Evolutionary conservation across 2,888 invertebrate genomes (phyloP), one percentile per base, ranked within the genome.

Genomic region (Metallyticus violacea): DNA sequence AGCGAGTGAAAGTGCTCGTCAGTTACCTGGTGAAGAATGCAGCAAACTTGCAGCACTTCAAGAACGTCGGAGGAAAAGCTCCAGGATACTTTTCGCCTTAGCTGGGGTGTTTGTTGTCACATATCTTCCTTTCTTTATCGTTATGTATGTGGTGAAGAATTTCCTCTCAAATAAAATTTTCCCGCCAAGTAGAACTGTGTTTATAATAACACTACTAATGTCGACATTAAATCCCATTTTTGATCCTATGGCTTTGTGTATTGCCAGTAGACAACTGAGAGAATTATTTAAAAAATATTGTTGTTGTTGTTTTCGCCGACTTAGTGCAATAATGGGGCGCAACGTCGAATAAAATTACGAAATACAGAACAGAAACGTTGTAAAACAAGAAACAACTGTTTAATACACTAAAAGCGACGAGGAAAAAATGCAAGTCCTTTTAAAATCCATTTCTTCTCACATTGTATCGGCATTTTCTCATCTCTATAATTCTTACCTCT

Each of bases 291-390:
- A 15, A 2, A 62, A 62, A 15, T 15, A 62, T 22, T 62, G 40
- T 7, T 62, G 15, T 62, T 15, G 40, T 4, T 62, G 1, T 15
- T 1, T 2, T 62, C 22, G 2, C 22, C 15, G 2, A 62, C 9
- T 22, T 2, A 1, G 15, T 15, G 15, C 40, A n/a, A n/a, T n/a
- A n/a, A n/a, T n/a, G n/a, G 0, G 15, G 0, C 0, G 2, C 6
- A 15, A 15, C 15, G 15, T 3, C 2, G 1, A 0, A 4, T 2
- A 62, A 22, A 15, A n/a, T n/a, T n/a, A n/a, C n/a, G 15, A 1
- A 62, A 3, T 4, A 2, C 1, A 62, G 0, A 15, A 62, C 40
- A 62, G 15, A 15, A 15, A 1, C 22, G 40, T 2, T n/a, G n/a
- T n/a, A n/a, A n/a, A n/a, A n/a, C n/a, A n/a, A n/a, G n/a, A n/a